These are phyloP conservation scores for Gerris buenoi DNA, from an alignment of 1,140 invertebrate genomes.

Conservation along the genomic window DNA sequence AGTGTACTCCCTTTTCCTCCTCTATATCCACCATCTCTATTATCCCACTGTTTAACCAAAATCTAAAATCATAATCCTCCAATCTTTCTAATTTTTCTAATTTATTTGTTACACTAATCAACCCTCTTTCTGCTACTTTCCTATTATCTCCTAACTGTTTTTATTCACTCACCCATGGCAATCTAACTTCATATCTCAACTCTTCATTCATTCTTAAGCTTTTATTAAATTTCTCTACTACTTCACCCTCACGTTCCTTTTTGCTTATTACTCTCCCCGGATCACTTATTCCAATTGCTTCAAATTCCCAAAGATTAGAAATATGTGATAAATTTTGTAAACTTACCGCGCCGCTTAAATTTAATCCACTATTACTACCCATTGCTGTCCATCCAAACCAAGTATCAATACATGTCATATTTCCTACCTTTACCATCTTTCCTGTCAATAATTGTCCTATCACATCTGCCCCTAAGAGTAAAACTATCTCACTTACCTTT, in stretches of 20 bases:
- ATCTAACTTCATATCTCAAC: background rate
- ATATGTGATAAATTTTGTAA: background rate
- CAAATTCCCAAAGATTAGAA: background rate
- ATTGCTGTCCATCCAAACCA: background rate
- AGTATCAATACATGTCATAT: background rate
- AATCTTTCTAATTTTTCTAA: background rate
- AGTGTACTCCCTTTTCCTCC: conserved; percentile 8
- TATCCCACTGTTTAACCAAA: background rate
- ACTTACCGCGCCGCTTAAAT: background rate
- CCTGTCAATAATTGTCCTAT: background rate
- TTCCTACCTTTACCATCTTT: background rate
- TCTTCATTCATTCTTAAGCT: background rate
- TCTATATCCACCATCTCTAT: background rate
- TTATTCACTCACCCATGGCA: background rate
- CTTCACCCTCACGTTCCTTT: background rate
- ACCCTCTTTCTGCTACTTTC: background rate
- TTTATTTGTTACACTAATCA: background rate
- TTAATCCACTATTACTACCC: background rate
- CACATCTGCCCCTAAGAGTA: background rate
- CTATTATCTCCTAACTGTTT: background rate
- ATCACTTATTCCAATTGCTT: background rate
- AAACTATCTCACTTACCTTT: background rate
- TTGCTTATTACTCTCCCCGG: background rate
- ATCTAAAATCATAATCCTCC: background rate
- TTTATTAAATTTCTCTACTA: background rate